Evolutionary conservation across 2,888 invertebrate genomes (phyloP).

Genomic region (Orthosia gracilis): DNA sequence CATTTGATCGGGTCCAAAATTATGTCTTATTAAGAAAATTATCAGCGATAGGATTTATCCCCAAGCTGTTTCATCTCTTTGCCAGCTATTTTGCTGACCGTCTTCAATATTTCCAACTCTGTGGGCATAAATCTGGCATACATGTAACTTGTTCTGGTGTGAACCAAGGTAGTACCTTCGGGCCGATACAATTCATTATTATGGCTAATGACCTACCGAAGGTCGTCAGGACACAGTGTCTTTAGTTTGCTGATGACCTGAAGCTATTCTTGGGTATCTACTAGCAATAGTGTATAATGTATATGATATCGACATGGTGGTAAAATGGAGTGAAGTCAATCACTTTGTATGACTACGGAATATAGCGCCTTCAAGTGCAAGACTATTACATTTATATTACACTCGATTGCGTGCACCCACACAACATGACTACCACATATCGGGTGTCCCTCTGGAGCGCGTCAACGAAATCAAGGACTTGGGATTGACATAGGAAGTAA

Average conservation of each 20-base stretch:
- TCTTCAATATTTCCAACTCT: too few relatives aligned
- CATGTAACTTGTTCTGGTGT: neutral
- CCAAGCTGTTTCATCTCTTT: too few relatives aligned
- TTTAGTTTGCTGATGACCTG: neutral
- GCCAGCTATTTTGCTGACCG: too few relatives aligned
- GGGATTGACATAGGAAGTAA: too few relatives aligned
- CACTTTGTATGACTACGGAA: neutral
- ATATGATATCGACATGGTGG: neutral
- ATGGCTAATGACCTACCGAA: neutral
- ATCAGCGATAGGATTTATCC: too few relatives aligned
- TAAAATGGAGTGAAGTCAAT: neutral
- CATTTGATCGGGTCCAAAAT: too few relatives aligned
- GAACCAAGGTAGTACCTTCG: neutral
- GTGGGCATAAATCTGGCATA: too few relatives aligned
- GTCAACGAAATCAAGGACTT: too few relatives aligned
- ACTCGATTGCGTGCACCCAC: neutral
- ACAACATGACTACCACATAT: too few relatives aligned
- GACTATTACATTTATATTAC: neutral
- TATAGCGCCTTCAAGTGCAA: neutral
- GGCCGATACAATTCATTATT: neutral
- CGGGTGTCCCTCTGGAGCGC: too few relatives aligned
- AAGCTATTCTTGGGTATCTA: neutral
- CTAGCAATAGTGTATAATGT: too few relatives aligned
- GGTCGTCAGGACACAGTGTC: neutral
- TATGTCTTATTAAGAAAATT: too few relatives aligned